Base-by-base conservation (phyloP, 2,888 invertebrate species). In the Drosophila emarginata region DNA sequence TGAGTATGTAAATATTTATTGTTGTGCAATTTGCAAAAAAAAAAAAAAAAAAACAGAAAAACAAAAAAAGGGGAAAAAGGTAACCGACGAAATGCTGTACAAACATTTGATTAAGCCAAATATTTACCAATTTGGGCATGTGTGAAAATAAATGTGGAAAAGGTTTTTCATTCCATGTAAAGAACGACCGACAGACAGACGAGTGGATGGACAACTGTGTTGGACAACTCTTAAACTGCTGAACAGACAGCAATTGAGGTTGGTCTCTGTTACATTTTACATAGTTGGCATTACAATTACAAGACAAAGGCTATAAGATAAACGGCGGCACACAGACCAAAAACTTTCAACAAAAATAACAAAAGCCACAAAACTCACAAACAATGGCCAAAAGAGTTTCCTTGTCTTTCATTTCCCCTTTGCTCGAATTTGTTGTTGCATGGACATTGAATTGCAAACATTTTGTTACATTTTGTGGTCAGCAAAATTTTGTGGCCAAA, bases 1-100 rank as follows among this genome's bases (percentile, higher is more conserved):
- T 81, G 86, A 82, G 80, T 70, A 74, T 80, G 83, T 82, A 82
- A 81, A 81, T 85, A 81, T 81, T 81, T 81, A 80, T 78, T 82
- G 63, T 85, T 76, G 68, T 69, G 61, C 82, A 70, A 65, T 72
- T 75, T 75, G 57, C 53, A 14, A 23, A 36, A 54, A 39, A 7
- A 9, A 32, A 32, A 28, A 28, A 32, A 32, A 7, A 32, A 32
- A 7, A 32, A 11, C 53, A 14, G 18, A 36, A 54, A 39, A 1
- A 9, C 9, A 32, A 32, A 32, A 9, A 9, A 1, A 26, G 5
- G 6, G 18, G 28, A 37, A 36, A 53, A 39, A 70, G 56, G 69
- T 63, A 71, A 45, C 64, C 21, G 37, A 32, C 32, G 9, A 15
- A 59, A 59, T 23, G 7, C 9, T 40, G 59, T 11, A 37, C 45